Evolutionary conservation across 2,888 invertebrate genomes (phyloP), one percentile per base, ranked within the genome.

Genomic region (Sinentomon sp.): DNA sequence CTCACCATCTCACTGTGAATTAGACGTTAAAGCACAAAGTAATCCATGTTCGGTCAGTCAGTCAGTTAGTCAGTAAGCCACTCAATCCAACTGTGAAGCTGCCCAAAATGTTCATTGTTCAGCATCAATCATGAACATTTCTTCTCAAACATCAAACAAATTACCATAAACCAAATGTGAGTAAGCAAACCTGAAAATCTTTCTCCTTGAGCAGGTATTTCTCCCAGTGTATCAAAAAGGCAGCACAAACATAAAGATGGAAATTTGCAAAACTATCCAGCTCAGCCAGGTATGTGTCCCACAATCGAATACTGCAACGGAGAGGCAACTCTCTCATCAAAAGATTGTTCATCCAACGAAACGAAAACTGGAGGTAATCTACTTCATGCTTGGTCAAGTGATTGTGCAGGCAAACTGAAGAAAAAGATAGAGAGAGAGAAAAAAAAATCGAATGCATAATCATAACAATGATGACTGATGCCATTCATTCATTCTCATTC

Each of bases 281-380:
- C 55, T 83, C 82, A 1, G 94, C 87, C 43, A 92, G 63, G 60
- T 97, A 97, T 3, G 97, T 97, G 57, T 99, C 97, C 97, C 97
- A 99, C 14, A 99, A 60, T 28, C 97, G 65, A 43, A 97, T 89
- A 33, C 89, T 87, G 55, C 94, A 97, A 29, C 82, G 66, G 12
- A 99, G 62, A 4, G 97, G 97, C 43, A 97, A 68, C 59, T 97
- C 97, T 40, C 97, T 61, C 44, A 97, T 97, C 37, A 99, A 62
- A 33, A 99, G 63, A 61, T 99, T 99, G 58, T 99, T 99, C 78
- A 99, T 85, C 97, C 97, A 99, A 12, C 97, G 72, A 59, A 99
- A 97, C 2, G 94, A 83, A 59, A 97, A 99, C 59, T 97, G 94
- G 27, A 99, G 65, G 58, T 92, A 99, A 58, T 97, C 92, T 5